A percentile compares a stretch with the other conserved stretches of the same genome.
These are phyloP conservation scores for Agrotis ipsilon DNA, from an alignment of 2,888 invertebrate species.

Conservation along the genomic window DNA sequence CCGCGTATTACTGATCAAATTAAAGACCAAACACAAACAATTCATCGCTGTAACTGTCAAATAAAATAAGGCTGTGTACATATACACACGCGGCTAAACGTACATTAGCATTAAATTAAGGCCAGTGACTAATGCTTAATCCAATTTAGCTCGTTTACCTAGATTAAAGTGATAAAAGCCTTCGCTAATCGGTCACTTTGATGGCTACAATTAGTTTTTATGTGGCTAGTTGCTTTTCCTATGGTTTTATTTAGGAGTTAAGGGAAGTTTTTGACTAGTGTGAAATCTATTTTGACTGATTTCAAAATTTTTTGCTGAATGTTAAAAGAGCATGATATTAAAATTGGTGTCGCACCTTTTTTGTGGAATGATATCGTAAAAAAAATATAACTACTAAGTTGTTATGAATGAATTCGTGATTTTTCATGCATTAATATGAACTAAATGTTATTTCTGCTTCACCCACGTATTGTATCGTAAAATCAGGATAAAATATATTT, in stretches of 20 bases:
- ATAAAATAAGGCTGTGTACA: slow-evolving; percentile 41
- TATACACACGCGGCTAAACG: slow-evolving; percentile 37
- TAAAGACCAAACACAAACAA: slow-evolving; percentile 7
- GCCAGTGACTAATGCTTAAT: slow-evolving; percentile 62
- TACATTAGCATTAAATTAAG: slow-evolving; percentile 65
- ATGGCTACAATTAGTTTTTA: slow-evolving; percentile 55
- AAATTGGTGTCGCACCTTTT: no score
- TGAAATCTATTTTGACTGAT: no score
- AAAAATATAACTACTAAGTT: no score
- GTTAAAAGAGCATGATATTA: no score
- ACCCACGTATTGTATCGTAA: no score
- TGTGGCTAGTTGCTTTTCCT: slow-evolving; percentile 22
- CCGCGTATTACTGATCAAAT: slow-evolving; percentile 1
- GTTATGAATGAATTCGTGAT: no score
- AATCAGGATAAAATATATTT: no score
- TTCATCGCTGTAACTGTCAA: slow-evolving; percentile 13
- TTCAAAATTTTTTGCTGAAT: no score
- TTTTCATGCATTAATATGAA: no score
- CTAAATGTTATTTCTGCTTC: no score
- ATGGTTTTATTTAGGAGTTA: not conserved
- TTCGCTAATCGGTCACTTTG: slow-evolving; percentile 52
- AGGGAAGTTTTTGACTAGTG: not conserved
- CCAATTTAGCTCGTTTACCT: slow-evolving; percentile 64
- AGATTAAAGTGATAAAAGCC: slow-evolving; percentile 62
- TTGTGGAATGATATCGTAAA: no score